Percentiles rank a stretch among this genome's conserved stretches.
Evolutionary conservation across 2,888 invertebrate genomes (phyloP).

Genomic region (Drosophila mimetica): DNA sequence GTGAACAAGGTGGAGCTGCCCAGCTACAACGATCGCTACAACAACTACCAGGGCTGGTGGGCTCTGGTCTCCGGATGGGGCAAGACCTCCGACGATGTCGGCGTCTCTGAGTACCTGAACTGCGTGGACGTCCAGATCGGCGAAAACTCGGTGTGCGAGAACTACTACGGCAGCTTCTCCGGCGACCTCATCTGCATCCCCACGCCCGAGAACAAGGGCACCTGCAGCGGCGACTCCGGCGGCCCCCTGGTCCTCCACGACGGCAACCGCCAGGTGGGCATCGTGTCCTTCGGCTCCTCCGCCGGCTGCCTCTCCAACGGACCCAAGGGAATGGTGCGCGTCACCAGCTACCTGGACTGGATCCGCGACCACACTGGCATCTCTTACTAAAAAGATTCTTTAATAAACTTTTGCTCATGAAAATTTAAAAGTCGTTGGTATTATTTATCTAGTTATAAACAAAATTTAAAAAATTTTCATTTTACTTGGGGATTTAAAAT

Average conservation of each 20-base stretch:
- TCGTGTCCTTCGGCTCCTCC: slow-evolving; percentile 57
- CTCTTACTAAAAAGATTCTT: slow-evolving; percentile 12
- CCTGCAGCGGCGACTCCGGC: slow-evolving; percentile 84
- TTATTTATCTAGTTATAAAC: too few species aligned
- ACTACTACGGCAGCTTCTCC: slow-evolving; percentile 74
- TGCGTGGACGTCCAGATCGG: slow-evolving; percentile 60
- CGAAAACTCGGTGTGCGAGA: slow-evolving; percentile 78
- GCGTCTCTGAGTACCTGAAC: slow-evolving; percentile 76
- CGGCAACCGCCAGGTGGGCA: slow-evolving; percentile 52
- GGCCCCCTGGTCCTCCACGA: slow-evolving; percentile 73
- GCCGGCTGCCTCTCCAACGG: slow-evolving; percentile 53
- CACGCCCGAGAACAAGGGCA: slow-evolving; percentile 58
- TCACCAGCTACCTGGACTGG: slow-evolving; percentile 67
- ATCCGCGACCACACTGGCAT: slow-evolving; percentile 61
- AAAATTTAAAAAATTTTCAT: too few species aligned
- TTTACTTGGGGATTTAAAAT: too few species aligned
- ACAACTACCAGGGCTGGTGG: slow-evolving; percentile 54
- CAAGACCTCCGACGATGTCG: slow-evolving; percentile 46
- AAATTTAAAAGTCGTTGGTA: too few species aligned
- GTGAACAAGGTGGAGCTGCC: slow-evolving; percentile 59
- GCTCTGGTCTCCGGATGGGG: slow-evolving; percentile 75
- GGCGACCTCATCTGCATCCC: slow-evolving; percentile 39
- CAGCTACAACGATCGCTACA: slow-evolving; percentile 52
- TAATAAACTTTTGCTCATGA: slow-evolving; percentile 1
- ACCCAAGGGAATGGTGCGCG: slow-evolving; percentile 56